These are phyloP conservation scores for Monodelphis domestica DNA, from an alignment of 2,797 vertebrate genomes.

Conservation along the genomic window DNA sequence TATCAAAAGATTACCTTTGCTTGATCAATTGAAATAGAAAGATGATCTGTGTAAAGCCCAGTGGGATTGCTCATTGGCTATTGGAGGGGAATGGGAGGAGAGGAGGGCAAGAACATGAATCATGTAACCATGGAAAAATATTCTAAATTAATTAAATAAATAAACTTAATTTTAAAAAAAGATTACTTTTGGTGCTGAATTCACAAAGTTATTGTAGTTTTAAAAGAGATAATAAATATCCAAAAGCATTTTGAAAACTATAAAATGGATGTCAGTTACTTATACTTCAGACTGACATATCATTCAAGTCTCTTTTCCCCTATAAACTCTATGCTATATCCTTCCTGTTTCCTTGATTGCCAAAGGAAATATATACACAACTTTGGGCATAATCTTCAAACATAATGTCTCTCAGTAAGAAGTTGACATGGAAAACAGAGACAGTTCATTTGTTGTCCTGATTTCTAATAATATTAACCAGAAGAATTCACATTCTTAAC, in stretches of 20 bases:
- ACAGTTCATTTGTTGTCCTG: conserved; percentile 37
- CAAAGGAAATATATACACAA: not conserved
- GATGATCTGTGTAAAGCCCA: too few relatives aligned
- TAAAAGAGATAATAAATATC: not conserved
- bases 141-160: too few relatives aligned
- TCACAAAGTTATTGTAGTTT: not conserved
- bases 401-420: not conserved
- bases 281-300: not conserved
- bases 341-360: not conserved
- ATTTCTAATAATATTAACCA: conserved; percentile 32
- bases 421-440: not conserved
- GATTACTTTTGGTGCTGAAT: not conserved
- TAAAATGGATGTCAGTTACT: not conserved
- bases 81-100: too few relatives aligned
- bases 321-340: not conserved
- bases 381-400: not conserved
- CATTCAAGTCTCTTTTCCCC: not conserved
- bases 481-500: not conserved
- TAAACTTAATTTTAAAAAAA: too few relatives aligned
- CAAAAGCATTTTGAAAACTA: not conserved
- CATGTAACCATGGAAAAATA: too few relatives aligned
- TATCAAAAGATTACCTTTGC: not conserved
- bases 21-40: too few relatives aligned
- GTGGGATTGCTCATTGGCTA: too few relatives aligned
- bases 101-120: too few relatives aligned